Conservation (phyloP, 2,113 vertebrate species). For the Oncorhynchus nerka region DNA sequence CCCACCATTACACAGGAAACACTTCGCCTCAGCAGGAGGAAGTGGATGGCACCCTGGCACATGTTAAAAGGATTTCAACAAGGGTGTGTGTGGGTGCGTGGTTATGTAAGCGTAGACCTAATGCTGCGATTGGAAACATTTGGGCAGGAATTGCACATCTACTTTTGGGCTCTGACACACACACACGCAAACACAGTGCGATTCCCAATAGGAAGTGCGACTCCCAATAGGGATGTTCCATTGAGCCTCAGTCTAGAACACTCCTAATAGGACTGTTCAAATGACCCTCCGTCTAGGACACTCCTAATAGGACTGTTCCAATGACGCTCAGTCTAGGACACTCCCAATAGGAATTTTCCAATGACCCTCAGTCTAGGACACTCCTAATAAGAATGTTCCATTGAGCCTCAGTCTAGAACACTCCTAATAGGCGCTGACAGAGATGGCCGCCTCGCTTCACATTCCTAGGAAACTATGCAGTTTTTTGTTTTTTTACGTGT, state of each 20-base stretch:
- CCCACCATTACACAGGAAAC: constrained; percentile 67
- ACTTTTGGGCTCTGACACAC: constrained; percentile 57
- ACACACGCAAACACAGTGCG: constrained; percentile 53
- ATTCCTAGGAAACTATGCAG: too few species aligned
- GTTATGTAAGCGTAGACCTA: constrained; percentile 15
- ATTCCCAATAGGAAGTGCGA: neutral
- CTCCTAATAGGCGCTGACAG: too few species aligned
- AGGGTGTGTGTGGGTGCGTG: constrained; percentile 10
- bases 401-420: too few species aligned
- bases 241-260: neutral
- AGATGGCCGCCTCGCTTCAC: too few species aligned
- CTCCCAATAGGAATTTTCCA: too few species aligned
- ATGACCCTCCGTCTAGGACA: too few species aligned
- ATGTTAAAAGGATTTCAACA: constrained; percentile 56
- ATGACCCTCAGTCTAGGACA: neutral
- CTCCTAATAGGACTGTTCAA: neutral
- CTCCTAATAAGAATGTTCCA: too few species aligned
- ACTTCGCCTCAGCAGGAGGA: constrained; percentile 71
- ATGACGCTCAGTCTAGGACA: neutral
- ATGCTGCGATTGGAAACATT: constrained; percentile 58
- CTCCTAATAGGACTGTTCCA: neutral
- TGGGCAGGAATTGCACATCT: constrained; percentile 70
- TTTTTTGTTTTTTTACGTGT: too few species aligned
- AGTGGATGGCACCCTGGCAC: constrained; percentile 74
- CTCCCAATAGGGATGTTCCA: neutral